Percentiles rank a stretch among this genome's conserved stretches.
Conservation (phyloP, 2,113 vertebrate species). For the Circaetus cinerascens region DNA sequence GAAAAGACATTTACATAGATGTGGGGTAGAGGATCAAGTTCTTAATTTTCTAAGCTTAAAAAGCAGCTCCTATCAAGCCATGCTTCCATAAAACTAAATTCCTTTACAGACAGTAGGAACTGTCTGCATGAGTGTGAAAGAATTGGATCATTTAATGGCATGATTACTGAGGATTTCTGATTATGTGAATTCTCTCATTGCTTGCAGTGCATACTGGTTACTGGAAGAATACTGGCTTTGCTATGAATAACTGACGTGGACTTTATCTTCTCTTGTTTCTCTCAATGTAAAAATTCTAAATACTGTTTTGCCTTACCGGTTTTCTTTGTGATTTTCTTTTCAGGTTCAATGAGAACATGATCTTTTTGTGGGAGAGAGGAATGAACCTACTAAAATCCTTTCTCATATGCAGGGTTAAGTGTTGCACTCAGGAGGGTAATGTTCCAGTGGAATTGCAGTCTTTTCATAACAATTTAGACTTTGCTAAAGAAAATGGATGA, state of each 20-base stretch:
- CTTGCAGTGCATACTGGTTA: neutral
- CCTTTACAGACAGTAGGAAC: neutral
- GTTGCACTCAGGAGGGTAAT: neutral
- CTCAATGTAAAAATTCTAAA: neutral
- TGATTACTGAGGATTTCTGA: neutral
- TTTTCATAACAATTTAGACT: conserved; percentile 40
- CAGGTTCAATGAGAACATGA: neutral
- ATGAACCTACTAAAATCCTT: neutral
- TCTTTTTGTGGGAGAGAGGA: neutral
- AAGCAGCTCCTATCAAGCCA: neutral
- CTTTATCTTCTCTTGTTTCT: neutral
- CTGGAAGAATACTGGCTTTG: neutral
- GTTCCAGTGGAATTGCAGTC: neutral
- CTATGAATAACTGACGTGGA: neutral
- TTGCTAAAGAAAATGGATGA: conserved; percentile 41
- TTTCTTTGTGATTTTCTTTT: neutral
- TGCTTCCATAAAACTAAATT: neutral
- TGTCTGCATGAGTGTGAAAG: neutral
- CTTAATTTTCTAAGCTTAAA: neutral
- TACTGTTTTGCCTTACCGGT: neutral
- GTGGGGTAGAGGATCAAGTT: neutral
- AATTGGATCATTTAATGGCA: neutral
- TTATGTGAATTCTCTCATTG: neutral
- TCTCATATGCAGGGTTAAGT: neutral
- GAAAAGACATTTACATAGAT: neutral